phyloP scores from a whole-genome alignment of 2,113 vertebrate genomes.

The Poicephalus gulielmi region DNA sequence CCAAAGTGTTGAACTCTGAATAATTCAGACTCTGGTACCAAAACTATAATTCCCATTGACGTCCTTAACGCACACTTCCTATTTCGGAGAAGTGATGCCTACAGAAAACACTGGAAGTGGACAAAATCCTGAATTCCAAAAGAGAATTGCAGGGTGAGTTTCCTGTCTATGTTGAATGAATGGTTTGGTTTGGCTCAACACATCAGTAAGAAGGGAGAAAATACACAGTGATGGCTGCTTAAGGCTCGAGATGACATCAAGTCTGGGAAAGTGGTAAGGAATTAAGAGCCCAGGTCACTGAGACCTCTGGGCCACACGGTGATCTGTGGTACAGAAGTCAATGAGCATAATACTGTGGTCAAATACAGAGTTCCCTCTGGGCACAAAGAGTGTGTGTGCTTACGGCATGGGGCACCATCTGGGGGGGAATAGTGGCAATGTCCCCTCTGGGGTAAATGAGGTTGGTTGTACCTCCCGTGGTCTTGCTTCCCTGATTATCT shows the following conservation, averaged over 20 bases:
- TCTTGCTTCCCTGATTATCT: not conserved
- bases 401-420: not conserved
- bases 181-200: not conserved
- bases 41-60: not conserved
- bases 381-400: not conserved
- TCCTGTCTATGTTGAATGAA: not conserved
- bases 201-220: not conserved
- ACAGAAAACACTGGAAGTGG: not conserved
- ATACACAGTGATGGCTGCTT: not conserved
- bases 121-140: not conserved
- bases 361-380: not conserved
- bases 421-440: not conserved
- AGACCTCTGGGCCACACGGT: not conserved
- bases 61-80: not conserved
- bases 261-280: not conserved
- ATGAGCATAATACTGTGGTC: fast-evolving
- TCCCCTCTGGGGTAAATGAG: not conserved
- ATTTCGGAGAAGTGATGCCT: not conserved
- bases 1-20: not conserved
- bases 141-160: not conserved
- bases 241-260: not conserved
- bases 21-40: not conserved
- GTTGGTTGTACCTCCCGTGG: not conserved
- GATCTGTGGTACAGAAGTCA: not conserved
- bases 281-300: not conserved